Evolutionary conservation across 2,888 invertebrate species (phyloP), one percentile per base, ranked within the genome.

Genomic region (Frankliniella fusca): DNA sequence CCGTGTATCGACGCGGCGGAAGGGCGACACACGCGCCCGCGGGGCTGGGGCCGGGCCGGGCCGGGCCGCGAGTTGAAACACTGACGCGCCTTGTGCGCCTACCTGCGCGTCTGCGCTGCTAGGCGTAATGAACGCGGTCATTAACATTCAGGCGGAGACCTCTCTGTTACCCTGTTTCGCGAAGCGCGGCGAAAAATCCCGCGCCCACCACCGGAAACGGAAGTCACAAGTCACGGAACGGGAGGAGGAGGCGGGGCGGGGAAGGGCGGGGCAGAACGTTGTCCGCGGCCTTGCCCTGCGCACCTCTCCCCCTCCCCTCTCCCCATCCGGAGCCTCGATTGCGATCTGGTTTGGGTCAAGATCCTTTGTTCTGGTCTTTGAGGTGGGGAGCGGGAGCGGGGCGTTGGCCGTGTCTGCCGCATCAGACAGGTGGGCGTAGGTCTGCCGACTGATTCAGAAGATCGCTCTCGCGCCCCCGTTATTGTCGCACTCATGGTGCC

Each of bases 301-400:
- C 54, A 15, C 54, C 54, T 18, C 54, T 15, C 20, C 54, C 10
- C 70, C 12, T 8, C 23, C 70, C 70, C 23, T 15, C 20, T 15
- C 10, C 70, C 12, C 12, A 8, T 27, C 70, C 23, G 11, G 12
- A 1, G n/a, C n/a, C 70, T 23, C 23, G 70, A 76, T 76, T 27
- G 70, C 70, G 70, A 76, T 76, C 70, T 76, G 23, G 70, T 27
- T 23, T 27, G 70, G 12, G 70, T 76, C 70, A 27, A 27, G 27
- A 76, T 23, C 70, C 70, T 76, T 76, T 76, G 70, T 76, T 76
- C 70, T 27, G 61, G 61, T 20, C 61, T 61, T n/a, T 5, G 61
- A n/a, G 61, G 15, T 7, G 61, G 61, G 15, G 61, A n/a, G 10
- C 15, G 54, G 15, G 61, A 18, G n/a, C n/a, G n/a, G 61, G 15